Evolutionary conservation across 2,888 invertebrate genomes (phyloP), one percentile per base, ranked within the genome.

Genomic region (Dusona sp.): DNA sequence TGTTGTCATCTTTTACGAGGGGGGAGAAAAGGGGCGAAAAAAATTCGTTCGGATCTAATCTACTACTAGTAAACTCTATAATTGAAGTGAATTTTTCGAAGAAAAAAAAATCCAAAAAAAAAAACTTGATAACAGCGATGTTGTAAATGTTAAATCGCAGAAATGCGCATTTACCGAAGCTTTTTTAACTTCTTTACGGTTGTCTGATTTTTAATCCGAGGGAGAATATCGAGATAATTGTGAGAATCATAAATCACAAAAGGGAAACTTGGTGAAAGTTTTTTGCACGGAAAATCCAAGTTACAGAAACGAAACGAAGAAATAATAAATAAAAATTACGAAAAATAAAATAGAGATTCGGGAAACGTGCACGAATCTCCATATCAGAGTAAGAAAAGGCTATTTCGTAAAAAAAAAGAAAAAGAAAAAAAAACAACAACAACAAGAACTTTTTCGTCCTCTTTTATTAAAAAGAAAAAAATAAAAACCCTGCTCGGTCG

Each of bases 371-470:
- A 83, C 72, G 75, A 75, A 86, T 83, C 83, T 83, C 83, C 83
- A 86, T 85, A 86, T 86, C 86, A 83, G 83, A 80, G 72, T 65
- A 16, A 74, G 75, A 79, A 70, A 75, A 86, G 75, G 70, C 48
- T 85, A 29, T 68, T 85, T 85, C 77, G 61, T 68, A 64, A 75
- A 73, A 67, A 75, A 74, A n/a, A 74, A 45, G 45, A 45, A 67
- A 45, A 36, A 51, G 25, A 45, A 64, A 48, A 77, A 65, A 11
- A 25, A 68, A 33, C 38, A 64, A 64, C n/a, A n/a, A 45, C 7
- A 25, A 48, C 42, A 61, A 68, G 33, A 57, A 36, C 64, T 77
- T 86, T 83, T 86, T 80, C 77, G 79, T 83, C 72, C 86, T 79
- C 83, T 86, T 74, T 83, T 83, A 83, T 79, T 79, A 38, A 72